Evolutionary conservation across 2,888 invertebrate genomes (phyloP).

Genomic region (Dicyrtomina minuta): DNA sequence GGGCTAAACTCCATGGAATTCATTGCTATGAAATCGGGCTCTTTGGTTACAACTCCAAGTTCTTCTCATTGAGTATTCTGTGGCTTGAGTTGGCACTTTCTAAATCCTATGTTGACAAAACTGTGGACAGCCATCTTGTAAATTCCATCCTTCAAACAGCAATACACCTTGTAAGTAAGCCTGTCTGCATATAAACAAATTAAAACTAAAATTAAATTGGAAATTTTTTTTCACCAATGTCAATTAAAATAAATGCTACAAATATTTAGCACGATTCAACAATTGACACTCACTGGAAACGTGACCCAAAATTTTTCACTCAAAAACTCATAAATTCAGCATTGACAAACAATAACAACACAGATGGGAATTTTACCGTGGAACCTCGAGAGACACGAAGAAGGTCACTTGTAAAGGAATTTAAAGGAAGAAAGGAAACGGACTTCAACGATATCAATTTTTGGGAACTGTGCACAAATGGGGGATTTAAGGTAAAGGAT

Average conservation of each 20-base stretch:
- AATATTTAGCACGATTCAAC: not conserved
- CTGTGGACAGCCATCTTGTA: not conserved
- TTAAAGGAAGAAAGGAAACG: not conserved
- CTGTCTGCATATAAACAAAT: too few relatives aligned
- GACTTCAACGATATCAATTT: not conserved
- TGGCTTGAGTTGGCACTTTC: not conserved
- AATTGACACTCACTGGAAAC: not conserved
- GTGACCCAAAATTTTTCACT: not conserved
- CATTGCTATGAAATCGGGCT: slow-evolving; percentile 9
- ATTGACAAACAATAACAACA: too few relatives aligned
- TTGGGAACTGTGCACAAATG: not conserved
- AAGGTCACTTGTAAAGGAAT: not conserved
- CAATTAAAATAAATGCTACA: not conserved
- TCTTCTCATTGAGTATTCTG: not conserved
- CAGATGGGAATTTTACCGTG: not conserved
- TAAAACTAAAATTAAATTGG: not conserved
- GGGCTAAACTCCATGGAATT: not conserved
- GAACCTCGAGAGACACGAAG: not conserved
- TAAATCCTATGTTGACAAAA: not conserved
- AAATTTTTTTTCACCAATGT: not conserved
- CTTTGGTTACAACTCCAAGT: not conserved
- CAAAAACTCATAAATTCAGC: too few relatives aligned
- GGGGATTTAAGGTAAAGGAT: not conserved
- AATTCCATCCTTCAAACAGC: not conserved
- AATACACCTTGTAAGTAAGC: too few relatives aligned